Evolutionary conservation across 2,113 vertebrate species (phyloP), one percentile per base, ranked within the genome.

Genomic region (Natator depressus): DNA sequence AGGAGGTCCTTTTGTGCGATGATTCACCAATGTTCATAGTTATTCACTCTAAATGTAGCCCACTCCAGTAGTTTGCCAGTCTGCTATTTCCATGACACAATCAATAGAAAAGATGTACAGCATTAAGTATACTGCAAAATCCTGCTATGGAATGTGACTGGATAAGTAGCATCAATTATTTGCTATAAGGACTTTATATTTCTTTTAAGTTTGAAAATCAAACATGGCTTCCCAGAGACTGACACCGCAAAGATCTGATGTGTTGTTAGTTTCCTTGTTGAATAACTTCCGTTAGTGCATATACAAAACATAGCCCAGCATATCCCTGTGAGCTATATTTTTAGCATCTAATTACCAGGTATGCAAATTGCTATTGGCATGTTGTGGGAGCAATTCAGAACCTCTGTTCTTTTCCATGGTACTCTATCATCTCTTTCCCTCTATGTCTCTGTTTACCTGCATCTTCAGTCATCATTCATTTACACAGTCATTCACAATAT

Each of bases 401-500:
- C 42, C 31, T 90, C 82, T 94, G 13, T 27, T 75, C 93, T 96
- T 94, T 96, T 86, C 80, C 90, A 46, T 53, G 57, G 72, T 5
- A 0, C 90, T 94, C 87, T 93, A 88, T 94, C 94, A 95, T 24
- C 92, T 96, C 95, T 75, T 89, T 93, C 78, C 78, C 51, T 92
- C 22, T 91, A 53, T 84, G 88, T 95, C 82, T 86, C 0, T 4
- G 46, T 92, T 97, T 94, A 81, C 72, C 84, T 88, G 65, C 6
- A 1, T 96, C 88, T 95, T 95, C 95, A 91, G 86, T 94, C 94
- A 95, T 97, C 93, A 95, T 96, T 97, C 91, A 95, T 97, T 97
- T 96, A 92, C 81, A 93, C 93, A 96, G 91, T 51, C 69, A 49
- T 88, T 96, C 92, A 82, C 80, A 96, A 80, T 85, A 94, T 92